Evolutionary conservation across 2,888 invertebrate species (phyloP), one percentile per base, ranked within the genome.

Genomic region (Phrixothrix hirtus): DNA sequence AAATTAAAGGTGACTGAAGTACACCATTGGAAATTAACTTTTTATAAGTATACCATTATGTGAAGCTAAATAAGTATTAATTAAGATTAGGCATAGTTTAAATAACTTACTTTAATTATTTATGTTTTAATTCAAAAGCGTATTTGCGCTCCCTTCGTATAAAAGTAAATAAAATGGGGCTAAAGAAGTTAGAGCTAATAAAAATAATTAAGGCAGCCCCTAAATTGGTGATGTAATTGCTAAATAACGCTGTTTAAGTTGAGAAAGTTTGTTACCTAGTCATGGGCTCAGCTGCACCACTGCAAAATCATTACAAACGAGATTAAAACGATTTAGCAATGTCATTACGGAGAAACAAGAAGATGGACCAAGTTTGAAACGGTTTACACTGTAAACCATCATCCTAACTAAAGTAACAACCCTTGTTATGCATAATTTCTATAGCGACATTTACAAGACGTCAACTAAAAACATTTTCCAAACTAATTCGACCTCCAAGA

Each of bases 251-350:
- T 35, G 48, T 54, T 48, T 43, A 54, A 48, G 47, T 54, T 43
- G 34, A 38, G 45, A 53, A 54, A 47, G 45, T 46, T 51, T 47
- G 51, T 42, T 55, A 52, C 45, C 49, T 55, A 42, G 41, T 45
- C 57, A 53, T 52, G 63, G 56, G 47, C 54, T 45, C 57, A 57
- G 53, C 54, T 57, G 57, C 48, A 39, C 27, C 39, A 17, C 57
- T 46, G 54, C 50, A 48, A 52, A 56, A 48, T 53, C 52, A 45
- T 56, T 53, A 52, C 52, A 45, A 52, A 56, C 48, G 45, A 55
- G 50, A 55, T 55, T 56, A 56, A 56, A 56, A 44, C 56, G 56
- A 56, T 56, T 50, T 56, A 52, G 48, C 56, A 56, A 50, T 50
- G 55, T 55, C 55, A 46, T 46, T 55, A 50, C 42, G 15, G 42